Base-by-base conservation (phyloP, 64 coral and sea anemone species). In the Montipora capricornis region DNA sequence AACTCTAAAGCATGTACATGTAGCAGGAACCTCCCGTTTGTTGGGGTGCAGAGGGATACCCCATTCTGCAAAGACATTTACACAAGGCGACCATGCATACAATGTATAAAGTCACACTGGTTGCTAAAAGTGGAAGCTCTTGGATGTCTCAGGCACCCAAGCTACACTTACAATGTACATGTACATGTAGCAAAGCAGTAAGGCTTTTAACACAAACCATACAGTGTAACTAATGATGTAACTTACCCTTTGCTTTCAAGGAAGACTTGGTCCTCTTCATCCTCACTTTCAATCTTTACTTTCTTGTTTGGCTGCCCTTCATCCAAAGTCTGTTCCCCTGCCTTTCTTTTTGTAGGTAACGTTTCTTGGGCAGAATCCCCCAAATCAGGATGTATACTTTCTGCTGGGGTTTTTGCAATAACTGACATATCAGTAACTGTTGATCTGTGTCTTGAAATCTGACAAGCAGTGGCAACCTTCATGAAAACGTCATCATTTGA, bases 241-340 rank as follows among this genome's bases (percentile, higher is more conserved):
- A 86, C 62, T 86, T 86, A 86, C 82, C 9, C 16, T 73, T 86
- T 86, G 82, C 66, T 71, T 71, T 86, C 82, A 71, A 52, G 16
- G 49, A 6, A 24, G 82, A 12, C 19, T 24, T 22, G 19, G 10
- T 71, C 45, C 19, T 86, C 64, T 12, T 86, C 82, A 73, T 49
- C 15, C 19, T 84, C 66, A 73, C 47, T 73, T 73, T 86, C 82
- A 86, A 26, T 20, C 4, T 64, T 68, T 2, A 86, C 19, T 22
- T 68, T 86, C 46, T 86, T 86, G 66, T 4, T 8, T 22, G 62
- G 62, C 29, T 86, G 68, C 47, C 71, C 46, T 46, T 48, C 0
- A 70, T 48, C 60, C 0, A 20, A 20, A 47, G 66, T 86, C 44
- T 22, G 16, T 71, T n/a, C 44, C 20, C 16, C 66, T n/a, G 66